Conservation (phyloP, 2,888 invertebrate genomes). For the Platycheirus albimanus region DNA sequence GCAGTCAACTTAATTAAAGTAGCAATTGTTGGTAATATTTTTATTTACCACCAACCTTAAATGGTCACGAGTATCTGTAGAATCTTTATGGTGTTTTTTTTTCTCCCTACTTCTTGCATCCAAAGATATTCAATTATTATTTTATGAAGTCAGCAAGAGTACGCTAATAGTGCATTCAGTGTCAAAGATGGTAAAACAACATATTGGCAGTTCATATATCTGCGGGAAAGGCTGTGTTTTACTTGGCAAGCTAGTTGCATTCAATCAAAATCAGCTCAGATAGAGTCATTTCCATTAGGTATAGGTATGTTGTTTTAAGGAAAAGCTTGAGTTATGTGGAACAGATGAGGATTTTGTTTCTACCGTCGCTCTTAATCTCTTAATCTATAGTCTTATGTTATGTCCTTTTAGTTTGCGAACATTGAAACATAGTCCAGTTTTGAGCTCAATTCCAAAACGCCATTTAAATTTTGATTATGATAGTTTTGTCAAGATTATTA, state of each 20-base stretch:
- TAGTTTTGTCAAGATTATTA: too few relatives aligned
- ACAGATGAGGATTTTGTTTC: neutral
- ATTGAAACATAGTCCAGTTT: too few relatives aligned
- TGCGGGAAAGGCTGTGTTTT: slow-evolving; percentile 2
- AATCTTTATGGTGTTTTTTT: slow-evolving; percentile 55
- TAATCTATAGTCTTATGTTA: too few relatives aligned
- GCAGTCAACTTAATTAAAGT: slow-evolving; percentile 71
- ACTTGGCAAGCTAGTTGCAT: neutral
- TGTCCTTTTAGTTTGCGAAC: too few relatives aligned
- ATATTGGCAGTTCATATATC: slow-evolving; percentile 55
- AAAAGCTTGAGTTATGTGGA: neutral
- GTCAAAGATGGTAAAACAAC: slow-evolving; percentile 48
- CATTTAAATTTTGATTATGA: too few relatives aligned
- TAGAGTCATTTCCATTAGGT: slow-evolving; percentile 43
- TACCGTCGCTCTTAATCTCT: too few relatives aligned
- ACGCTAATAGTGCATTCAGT: slow-evolving; percentile 50
- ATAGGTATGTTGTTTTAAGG: neutral
- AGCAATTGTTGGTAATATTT: slow-evolving; percentile 53
- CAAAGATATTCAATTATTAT: slow-evolving; percentile 10
- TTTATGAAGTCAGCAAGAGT: slow-evolving; percentile 39
- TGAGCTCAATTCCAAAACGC: too few relatives aligned
- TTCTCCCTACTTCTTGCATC: slow-evolving; percentile 10
- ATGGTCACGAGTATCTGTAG: slow-evolving; percentile 50
- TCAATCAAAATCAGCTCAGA: neutral
- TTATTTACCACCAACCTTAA: slow-evolving; percentile 58